phyloP scores from a whole-genome alignment of 2,113 vertebrate genomes.

The Anseranas semipalmata region DNA sequence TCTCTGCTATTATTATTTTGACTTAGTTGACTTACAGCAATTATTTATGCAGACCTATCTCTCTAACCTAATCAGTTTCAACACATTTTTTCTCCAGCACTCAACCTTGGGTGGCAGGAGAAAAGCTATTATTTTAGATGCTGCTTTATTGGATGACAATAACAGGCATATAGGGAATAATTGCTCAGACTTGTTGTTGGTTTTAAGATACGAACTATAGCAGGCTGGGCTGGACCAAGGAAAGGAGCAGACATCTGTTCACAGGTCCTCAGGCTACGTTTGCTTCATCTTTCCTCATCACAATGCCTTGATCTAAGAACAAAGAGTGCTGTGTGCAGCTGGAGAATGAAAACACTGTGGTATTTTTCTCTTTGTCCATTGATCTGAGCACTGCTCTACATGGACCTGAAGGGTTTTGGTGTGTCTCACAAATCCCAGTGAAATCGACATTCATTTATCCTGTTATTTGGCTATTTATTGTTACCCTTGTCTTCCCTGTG shows the following conservation, averaged over 20 bases:
- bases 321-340: conserved; percentile 24
- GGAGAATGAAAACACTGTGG: neutral
- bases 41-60: conserved; percentile 47
- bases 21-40: conserved; percentile 42
- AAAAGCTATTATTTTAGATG: conserved; percentile 22
- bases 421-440: neutral
- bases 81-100: conserved; percentile 21
- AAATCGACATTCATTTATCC: neutral
- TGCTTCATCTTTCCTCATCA: conserved; percentile 30
- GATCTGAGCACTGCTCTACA: conserved; percentile 7
- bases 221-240: conserved; percentile 9
- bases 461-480: conserved; percentile 18
- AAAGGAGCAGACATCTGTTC: conserved; percentile 47
- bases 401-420: neutral
- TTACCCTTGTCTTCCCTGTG: neutral
- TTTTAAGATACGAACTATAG: conserved; percentile 32
- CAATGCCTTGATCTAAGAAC: neutral
- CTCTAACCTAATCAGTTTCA: conserved; percentile 10
- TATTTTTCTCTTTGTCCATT: conserved; percentile 27
- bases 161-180: neutral
- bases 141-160: conserved; percentile 1
- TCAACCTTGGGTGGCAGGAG: conserved; percentile 9
- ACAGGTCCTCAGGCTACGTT: neutral
- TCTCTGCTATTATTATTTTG: conserved; percentile 42
- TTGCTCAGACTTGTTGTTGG: conserved; percentile 8